These are phyloP conservation scores for Hiodon tergisus DNA, from an alignment of 2,113 vertebrate genomes.

Conservation along the genomic window DNA sequence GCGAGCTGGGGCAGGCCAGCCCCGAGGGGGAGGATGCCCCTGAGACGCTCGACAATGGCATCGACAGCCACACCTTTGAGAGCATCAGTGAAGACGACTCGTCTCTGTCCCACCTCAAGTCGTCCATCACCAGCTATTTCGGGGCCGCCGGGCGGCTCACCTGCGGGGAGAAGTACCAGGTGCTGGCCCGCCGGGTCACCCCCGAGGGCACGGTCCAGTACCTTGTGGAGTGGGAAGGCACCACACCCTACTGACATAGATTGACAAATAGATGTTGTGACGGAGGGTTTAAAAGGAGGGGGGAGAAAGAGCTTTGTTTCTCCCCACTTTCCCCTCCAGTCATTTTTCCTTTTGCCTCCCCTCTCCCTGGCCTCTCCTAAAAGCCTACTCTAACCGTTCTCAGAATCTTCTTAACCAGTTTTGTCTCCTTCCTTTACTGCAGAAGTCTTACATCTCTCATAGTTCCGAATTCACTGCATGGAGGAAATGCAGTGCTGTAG, in stretches of 20 bases:
- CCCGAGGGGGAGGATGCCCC: slow-evolving; percentile 57
- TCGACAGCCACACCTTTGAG: slow-evolving; percentile 74
- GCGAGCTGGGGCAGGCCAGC: slow-evolving; percentile 36
- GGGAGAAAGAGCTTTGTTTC: not conserved
- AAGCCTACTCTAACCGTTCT: not conserved
- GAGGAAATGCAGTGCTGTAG: too few relatives aligned
- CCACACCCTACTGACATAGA: slow-evolving; percentile 77
- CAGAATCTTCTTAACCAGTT: not conserved
- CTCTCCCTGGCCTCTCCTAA: too few relatives aligned
- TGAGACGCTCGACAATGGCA: slow-evolving; percentile 52
- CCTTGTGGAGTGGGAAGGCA: slow-evolving; percentile 92
- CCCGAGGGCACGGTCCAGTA: slow-evolving; percentile 89
- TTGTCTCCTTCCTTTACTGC: not conserved
- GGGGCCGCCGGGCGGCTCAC: slow-evolving; percentile 79
- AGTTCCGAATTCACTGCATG: not conserved
- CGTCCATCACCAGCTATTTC: slow-evolving; percentile 90
- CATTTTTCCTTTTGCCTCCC: too few relatives aligned
- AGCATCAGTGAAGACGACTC: slow-evolving; percentile 79
- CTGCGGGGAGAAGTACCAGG: slow-evolving; percentile 87
- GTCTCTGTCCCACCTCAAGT: slow-evolving; percentile 83
- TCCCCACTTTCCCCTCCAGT: not conserved
- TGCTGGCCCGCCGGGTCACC: slow-evolving; percentile 82
- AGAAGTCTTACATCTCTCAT: not conserved
- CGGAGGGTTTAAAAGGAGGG: not conserved
- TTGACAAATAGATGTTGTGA: not conserved